phyloP scores from a whole-genome alignment of 2,888 invertebrate genomes.

The Criorhina ranunculi region DNA sequence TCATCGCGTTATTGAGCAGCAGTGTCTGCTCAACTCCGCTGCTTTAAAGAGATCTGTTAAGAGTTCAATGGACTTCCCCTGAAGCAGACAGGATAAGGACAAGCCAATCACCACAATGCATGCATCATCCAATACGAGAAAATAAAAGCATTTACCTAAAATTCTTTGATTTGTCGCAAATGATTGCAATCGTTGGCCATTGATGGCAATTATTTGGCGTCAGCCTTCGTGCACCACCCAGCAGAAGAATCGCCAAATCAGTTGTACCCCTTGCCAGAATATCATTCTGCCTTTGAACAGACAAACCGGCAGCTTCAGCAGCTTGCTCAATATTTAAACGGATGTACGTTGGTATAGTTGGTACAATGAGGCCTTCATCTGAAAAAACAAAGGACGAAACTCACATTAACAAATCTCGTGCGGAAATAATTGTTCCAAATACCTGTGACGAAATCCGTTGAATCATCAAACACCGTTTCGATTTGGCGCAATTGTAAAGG shows the following conservation, averaged over 20 bases:
- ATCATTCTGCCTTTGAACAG: conserved; percentile 88
- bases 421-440: background rate
- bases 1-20: too few relatives aligned
- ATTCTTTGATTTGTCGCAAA: conserved; percentile 89
- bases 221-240: conserved; percentile 93
- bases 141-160: conserved; percentile 77
- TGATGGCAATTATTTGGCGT: conserved; percentile 95
- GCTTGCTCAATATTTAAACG: conserved; percentile 89
- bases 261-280: conserved; percentile 93
- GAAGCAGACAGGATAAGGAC: too few relatives aligned
- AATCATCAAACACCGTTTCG: conserved; percentile 85
- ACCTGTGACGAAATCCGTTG: conserved; percentile 83
- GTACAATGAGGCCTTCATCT: conserved; percentile 93
- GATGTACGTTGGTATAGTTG: conserved; percentile 88
- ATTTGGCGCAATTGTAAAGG: conserved; percentile 89
- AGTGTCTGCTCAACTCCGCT: too few relatives aligned
- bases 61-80: too few relatives aligned
- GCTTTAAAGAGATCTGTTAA: too few relatives aligned
- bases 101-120: too few relatives aligned
- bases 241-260: conserved; percentile 92
- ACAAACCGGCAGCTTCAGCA: conserved; percentile 89
- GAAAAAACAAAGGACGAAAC: conserved; percentile 17
- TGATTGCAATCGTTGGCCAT: conserved; percentile 91
- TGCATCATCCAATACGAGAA: background rate
- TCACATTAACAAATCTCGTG: background rate